Percentiles rank a stretch among this genome's conserved stretches.
Conservation (phyloP, 2,113 vertebrate species). For the Phaethornis superciliosus region DNA sequence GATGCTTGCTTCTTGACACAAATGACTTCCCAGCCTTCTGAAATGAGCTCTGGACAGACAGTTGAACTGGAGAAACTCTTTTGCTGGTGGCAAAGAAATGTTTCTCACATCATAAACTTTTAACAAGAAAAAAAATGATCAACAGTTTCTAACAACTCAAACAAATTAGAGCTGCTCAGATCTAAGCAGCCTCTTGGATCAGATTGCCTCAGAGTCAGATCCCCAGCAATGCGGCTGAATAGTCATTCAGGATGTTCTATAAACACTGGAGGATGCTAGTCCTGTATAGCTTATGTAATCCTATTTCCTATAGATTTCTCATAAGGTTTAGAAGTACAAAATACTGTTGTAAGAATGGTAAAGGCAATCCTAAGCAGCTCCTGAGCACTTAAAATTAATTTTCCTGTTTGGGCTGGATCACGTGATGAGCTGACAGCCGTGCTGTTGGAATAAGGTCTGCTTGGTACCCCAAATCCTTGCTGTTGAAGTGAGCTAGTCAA, state of each 20-base stretch:
- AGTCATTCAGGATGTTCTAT: neutral
- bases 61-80: neutral
- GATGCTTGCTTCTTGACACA: neutral
- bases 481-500: neutral
- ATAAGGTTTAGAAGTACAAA: neutral
- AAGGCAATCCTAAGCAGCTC: neutral
- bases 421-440: neutral
- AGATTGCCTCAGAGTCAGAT: neutral
- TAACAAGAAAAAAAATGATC: neutral
- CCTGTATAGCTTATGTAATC: neutral
- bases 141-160: neutral
- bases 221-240: neutral
- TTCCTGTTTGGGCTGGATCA: neutral
- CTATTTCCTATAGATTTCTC: neutral
- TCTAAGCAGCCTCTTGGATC: neutral
- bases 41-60: neutral
- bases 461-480: neutral
- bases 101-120: neutral
- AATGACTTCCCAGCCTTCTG: neutral
- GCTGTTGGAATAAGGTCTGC: neutral
- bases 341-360: neutral
- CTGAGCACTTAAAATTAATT: neutral
- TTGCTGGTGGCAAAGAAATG: neutral
- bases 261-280: neutral
- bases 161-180: neutral